These are phyloP conservation scores for Phrynocephalus vlangalii DNA, from an alignment of 2,797 vertebrate species.

Conservation along the genomic window DNA sequence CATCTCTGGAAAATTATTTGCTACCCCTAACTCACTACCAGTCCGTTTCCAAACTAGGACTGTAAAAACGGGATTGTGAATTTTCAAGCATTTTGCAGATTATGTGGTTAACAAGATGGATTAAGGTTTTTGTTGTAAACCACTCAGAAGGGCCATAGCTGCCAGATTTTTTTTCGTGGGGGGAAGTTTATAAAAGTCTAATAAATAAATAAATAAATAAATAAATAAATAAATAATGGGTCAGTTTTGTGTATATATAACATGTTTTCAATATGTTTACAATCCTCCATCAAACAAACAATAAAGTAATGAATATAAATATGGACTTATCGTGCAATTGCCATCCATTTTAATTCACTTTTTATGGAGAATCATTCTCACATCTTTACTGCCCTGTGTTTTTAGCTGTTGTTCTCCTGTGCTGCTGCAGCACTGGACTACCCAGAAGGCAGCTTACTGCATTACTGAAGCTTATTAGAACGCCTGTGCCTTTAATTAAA, in stretches of 20 bases:
- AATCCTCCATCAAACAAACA: background rate
- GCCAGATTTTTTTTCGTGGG: no score
- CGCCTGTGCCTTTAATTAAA: constrained; percentile 2
- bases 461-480: no score
- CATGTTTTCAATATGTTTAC: no score
- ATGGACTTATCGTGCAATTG: no score
- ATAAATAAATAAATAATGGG: no score
- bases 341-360: background rate
- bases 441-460: background rate
- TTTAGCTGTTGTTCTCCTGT: background rate
- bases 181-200: no score
- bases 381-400: background rate
- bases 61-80: background rate
- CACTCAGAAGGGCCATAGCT: no score
- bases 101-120: background rate
- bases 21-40: no score
- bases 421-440: background rate
- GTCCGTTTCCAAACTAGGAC: background rate
- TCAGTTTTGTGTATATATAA: background rate
- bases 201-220: no score
- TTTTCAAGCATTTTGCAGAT: no score
- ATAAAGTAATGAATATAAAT: background rate
- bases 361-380: background rate
- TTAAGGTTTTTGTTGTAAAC: background rate
- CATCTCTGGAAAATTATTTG: no score